Base-by-base conservation (phyloP, 2,797 vertebrate species). In the Melanotaenia parkinsoni region DNA sequence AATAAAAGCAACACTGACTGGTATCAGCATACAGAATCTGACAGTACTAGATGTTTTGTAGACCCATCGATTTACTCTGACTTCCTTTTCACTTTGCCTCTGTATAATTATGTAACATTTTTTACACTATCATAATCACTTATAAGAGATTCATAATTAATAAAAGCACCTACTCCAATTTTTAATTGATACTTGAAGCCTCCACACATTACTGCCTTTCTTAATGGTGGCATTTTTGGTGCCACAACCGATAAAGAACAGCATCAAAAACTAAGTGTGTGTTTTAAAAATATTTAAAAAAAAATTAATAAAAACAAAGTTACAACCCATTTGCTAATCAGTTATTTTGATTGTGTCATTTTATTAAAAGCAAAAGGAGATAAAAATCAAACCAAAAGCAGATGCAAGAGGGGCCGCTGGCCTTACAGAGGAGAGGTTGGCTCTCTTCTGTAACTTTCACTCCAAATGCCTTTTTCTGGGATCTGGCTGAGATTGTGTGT, bases 371-470 rank as follows among this genome's bases (percentile, higher is more conserved):
- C 12, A 14, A 12, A 4, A 50, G 10, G 18, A n/a, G 10, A 22
- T 32, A 24, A 22, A 24, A 38, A 38, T 2, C 10, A 22, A 22
- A 51, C 2, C 47, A 51, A 85, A 89, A 86, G 83, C 58, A 82
- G 79, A 75, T 82, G 80, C 81, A 76, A 70, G 70, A 74, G 79
- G 80, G 84, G 86, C 87, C 86, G 83, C 82, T 88, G 86, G 64
- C 73, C 72, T 61, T 63, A 87, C 75, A 86, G 75, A 86, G 68
- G 72, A 82, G 64, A 81, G 86, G 82, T 82, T 84, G 84, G 74
- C 83, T 81, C 80, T 68, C 50, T 47, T 69, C 86, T 77, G 74
- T 70, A 72, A 88, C 85, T 77, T 30, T 68, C 72, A 63, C 77
- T 79, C 75, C 61, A 70, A 74, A 81, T 83, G 79, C 77, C 79